A percentile compares a stretch with the other conserved stretches of the same genome.
These are phyloP conservation scores for Tetramorium simillimum DNA, from an alignment of 1,140 invertebrate genomes.

Conservation along the genomic window DNA sequence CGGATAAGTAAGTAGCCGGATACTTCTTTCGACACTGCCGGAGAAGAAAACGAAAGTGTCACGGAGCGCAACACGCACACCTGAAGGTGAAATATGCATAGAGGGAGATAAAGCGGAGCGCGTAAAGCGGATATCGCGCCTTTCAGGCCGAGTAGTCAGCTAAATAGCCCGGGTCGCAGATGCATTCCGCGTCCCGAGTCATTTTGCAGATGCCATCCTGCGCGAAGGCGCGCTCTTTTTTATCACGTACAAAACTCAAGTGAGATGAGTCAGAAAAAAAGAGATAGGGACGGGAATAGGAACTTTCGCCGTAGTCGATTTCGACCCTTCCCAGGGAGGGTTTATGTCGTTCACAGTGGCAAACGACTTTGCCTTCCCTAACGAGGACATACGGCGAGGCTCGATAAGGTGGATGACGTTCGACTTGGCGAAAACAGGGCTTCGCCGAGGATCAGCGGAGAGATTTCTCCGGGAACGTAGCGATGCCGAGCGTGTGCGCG, in stretches of 20 bases:
- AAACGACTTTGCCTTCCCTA: conserved; percentile 60
- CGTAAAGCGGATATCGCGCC: conserved; percentile 47
- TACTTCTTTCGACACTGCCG: conserved; percentile 19
- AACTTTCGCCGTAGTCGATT: conserved; percentile 16
- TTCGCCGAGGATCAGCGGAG: conserved; percentile 29
- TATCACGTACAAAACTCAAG: conserved; percentile 51
- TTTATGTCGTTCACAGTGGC: conserved; percentile 58
- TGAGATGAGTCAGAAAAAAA: conserved; percentile 41
- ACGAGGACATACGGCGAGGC: conserved; percentile 51
- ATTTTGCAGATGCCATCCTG: conserved; percentile 4
- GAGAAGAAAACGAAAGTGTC: conserved; percentile 38
- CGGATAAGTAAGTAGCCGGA: neutral
- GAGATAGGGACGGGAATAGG: conserved; percentile 23
- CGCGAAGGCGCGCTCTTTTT: neutral
- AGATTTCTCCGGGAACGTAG: conserved; percentile 30
- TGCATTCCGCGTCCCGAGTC: conserved; percentile 39
- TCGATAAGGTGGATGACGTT: conserved; percentile 67
- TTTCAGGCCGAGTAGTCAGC: conserved; percentile 53
- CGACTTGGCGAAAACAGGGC: conserved; percentile 67
- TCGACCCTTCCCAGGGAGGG: neutral
- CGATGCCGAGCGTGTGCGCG: neutral
- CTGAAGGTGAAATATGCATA: neutral
- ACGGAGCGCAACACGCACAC: neutral
- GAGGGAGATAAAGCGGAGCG: conserved; percentile 8
- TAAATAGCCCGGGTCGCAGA: conserved; percentile 36